Evolutionary conservation across 2,113 vertebrate genomes (phyloP), one percentile per base, ranked within the genome.

Genomic region (Indicator indicator): DNA sequence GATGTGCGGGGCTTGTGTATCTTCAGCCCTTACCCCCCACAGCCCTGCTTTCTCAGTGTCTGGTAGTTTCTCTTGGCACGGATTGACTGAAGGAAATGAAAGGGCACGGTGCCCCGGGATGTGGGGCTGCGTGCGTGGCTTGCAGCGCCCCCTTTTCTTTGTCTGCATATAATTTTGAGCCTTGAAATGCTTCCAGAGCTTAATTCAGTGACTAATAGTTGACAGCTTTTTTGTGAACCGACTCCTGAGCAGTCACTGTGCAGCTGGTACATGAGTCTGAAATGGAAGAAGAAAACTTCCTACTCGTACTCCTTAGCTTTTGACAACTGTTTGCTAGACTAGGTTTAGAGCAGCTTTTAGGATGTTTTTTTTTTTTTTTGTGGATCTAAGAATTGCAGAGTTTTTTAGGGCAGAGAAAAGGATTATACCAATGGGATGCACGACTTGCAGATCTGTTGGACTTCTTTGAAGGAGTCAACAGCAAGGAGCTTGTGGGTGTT

Each of bases 241-340:
- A 0, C 24, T 46, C 7, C 28, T 16, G 36, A 55, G 16, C 67
- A 7, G 27, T 40, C 33, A 0, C 16, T 9, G 14, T 44, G 75
- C 65, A 18, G 36, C 11, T 28, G 11, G 20, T 42, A 0, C 26
- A 0, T 3, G 5, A 30, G 11, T 21, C 32, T 86, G 89, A 54
- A 60, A 18, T 6, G 30, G 68, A 9, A 30, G 19, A 59, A 69
- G 40, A 9, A 4, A 67, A 24, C 54, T 63, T 71, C 36, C 19
- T 32, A 0, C 52, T 21, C 81, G 21, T 74, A 11, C 32, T 28
- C 5, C 7, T 46, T 18, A 11, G 21, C 17, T 59, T 23, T 42
- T 42, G 79, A 3, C 27, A 6, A 38, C 32, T 55, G 27, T 59
- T 48, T 11, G 48, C 33, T 36, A 1, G 27, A 30, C 30, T 0